Evolutionary conservation across 2,888 invertebrate genomes (phyloP).

Genomic region (Troides aeacus): DNA sequence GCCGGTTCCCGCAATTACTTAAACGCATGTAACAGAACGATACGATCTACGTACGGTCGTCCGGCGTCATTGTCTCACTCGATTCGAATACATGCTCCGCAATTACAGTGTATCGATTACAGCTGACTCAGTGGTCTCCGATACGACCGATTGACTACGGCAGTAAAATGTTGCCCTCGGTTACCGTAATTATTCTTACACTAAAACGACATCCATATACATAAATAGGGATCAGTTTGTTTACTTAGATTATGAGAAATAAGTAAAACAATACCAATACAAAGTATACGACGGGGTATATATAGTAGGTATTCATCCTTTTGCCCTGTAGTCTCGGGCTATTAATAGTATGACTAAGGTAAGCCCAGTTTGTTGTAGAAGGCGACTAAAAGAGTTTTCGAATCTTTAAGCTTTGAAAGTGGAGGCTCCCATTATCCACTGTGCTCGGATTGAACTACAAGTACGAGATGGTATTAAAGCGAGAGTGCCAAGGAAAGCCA

Average conservation of each 20-base stretch:
- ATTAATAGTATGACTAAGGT: too few species aligned
- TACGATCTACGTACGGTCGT: conserved; percentile 65
- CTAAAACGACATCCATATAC: conserved; percentile 49
- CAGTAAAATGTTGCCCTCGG: conserved; percentile 72
- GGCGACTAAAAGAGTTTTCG: too few species aligned
- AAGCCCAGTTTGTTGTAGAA: too few species aligned
- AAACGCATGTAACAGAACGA: conserved; percentile 77
- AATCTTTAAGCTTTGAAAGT: too few species aligned
- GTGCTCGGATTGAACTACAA: too few species aligned
- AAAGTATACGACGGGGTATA: too few species aligned
- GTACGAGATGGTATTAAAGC: too few species aligned
- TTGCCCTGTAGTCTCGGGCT: too few species aligned
- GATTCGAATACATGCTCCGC: conserved; percentile 62
- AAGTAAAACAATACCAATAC: too few species aligned
- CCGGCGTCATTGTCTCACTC: conserved; percentile 71
- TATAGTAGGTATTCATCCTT: too few species aligned
- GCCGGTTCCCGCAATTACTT: conserved; percentile 79
- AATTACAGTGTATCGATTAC: conserved; percentile 77
- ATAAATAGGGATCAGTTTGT: background rate
- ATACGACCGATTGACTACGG: conserved; percentile 64
- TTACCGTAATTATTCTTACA: conserved; percentile 65
- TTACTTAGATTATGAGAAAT: background rate
- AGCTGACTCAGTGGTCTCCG: conserved; percentile 66
- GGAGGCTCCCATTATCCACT: too few species aligned
- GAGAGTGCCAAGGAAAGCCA: too few species aligned